Conservation (phyloP, 2,888 invertebrate species). For the Drosophila robusta region DNA sequence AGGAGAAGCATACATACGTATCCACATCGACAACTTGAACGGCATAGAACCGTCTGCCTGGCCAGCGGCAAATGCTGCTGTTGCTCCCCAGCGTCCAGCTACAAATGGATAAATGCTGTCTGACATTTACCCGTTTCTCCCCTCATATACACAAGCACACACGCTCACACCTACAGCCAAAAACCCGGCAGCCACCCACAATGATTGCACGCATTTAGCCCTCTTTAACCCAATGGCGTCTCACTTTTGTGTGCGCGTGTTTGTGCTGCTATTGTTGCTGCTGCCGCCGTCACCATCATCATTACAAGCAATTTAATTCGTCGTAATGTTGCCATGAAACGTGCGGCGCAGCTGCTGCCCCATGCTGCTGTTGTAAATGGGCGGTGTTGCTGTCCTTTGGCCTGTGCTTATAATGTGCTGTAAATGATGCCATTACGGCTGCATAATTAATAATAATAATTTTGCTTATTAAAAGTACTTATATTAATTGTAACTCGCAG, state of each 20-base stretch:
- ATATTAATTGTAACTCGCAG: slow-evolving; percentile 3
- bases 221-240: slow-evolving; percentile 65
- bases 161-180: slow-evolving; percentile 7
- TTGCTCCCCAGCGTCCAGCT: slow-evolving; percentile 63
- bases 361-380: slow-evolving; percentile 37
- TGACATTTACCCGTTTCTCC: slow-evolving; percentile 61
- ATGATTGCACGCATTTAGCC: slow-evolving; percentile 74
- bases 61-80: slow-evolving; percentile 41
- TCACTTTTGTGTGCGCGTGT: slow-evolving; percentile 19
- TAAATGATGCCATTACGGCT: slow-evolving; percentile 77
- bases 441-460: slow-evolving; percentile 70
- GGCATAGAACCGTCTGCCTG: slow-evolving; percentile 31
- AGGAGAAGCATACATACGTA: slow-evolving; percentile 23
- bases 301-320: slow-evolving; percentile 83
- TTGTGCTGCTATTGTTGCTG: slow-evolving; percentile 27
- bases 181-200: slow-evolving; percentile 57
- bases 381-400: slow-evolving; percentile 33
- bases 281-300: slow-evolving; percentile 57
- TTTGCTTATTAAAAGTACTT: slow-evolving; percentile 33
- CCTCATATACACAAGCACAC: slow-evolving; percentile 14
- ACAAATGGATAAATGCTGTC: slow-evolving; percentile 81
- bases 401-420: slow-evolving; percentile 66
- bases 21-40: slow-evolving; percentile 60
- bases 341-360: slow-evolving; percentile 43
- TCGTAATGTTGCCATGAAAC: slow-evolving; percentile 75